phyloP scores from a whole-genome alignment of 2,113 vertebrate genomes.

The Psettodes erumei region DNA sequence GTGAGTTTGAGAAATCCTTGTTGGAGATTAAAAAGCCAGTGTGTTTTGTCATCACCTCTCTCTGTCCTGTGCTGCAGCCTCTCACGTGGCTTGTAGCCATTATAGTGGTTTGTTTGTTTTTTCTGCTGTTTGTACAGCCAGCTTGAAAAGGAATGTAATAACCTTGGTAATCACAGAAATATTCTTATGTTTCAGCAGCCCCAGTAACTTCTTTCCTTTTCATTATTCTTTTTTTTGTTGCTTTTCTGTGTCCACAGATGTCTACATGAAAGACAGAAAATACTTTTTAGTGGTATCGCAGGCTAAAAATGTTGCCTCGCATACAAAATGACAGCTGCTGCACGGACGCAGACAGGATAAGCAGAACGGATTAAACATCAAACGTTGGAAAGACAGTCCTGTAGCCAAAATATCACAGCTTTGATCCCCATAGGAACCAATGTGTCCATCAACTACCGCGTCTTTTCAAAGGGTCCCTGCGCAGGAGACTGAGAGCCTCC shows the following conservation, averaged over 20 bases:
- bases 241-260: too few species aligned
- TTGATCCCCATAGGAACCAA: constrained; percentile 11
- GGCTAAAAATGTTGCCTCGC: neutral
- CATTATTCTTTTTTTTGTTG: neutral
- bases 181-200: neutral
- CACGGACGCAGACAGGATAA: constrained; percentile 1
- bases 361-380: constrained; percentile 38
- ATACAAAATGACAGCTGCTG: neutral
- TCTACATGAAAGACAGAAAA: neutral
- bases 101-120: neutral
- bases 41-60: constrained; percentile 3
- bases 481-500: too few species aligned
- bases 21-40: neutral
- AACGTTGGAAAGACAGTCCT: constrained; percentile 4
- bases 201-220: neutral
- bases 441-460: constrained; percentile 12
- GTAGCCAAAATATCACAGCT: constrained; percentile 4
- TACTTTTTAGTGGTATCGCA: neutral
- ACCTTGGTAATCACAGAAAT: neutral
- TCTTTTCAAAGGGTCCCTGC: neutral
- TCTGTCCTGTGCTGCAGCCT: too few species aligned
- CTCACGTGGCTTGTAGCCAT: neutral
- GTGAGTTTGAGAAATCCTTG: neutral
- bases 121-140: neutral
- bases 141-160: neutral